Evolutionary conservation across 37 sponge, comb jelly and placozoan species (phyloP).

Genomic region (Geodia barretti): DNA sequence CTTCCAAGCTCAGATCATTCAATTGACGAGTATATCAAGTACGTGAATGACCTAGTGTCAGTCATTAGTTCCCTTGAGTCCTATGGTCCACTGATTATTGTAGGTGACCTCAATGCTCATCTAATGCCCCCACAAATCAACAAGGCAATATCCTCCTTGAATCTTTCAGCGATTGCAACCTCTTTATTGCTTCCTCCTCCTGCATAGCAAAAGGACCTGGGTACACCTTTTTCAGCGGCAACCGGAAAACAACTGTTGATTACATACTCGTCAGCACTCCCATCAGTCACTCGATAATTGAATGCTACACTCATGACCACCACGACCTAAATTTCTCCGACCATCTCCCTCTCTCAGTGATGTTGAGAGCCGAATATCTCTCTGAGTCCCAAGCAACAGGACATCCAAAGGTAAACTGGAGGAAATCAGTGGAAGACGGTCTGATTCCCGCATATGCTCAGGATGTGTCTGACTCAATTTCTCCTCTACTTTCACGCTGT

Average conservation of each 20-base stretch:
- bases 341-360: not conserved
- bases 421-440: not conserved
- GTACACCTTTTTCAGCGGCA: not conserved
- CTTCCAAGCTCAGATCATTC: not conserved
- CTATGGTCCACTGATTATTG: not conserved
- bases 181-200: not conserved
- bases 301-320: not conserved
- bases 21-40: not conserved
- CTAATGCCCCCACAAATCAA: not conserved
- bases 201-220: not conserved
- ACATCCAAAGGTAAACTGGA: not conserved
- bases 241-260: not conserved
- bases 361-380: not conserved
- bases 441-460: too few species aligned
- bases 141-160: not conserved
- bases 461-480: too few species aligned
- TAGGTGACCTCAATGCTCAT: not conserved
- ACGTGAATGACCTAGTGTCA: not conserved
- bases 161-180: not conserved
- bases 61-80: not conserved
- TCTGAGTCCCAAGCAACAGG: not conserved
- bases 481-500: too few species aligned
- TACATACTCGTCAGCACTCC: not conserved
- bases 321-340: not conserved
- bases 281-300: not conserved